phyloP scores from a whole-genome alignment of 2,113 vertebrate genomes.

The Prunella himalayana region DNA sequence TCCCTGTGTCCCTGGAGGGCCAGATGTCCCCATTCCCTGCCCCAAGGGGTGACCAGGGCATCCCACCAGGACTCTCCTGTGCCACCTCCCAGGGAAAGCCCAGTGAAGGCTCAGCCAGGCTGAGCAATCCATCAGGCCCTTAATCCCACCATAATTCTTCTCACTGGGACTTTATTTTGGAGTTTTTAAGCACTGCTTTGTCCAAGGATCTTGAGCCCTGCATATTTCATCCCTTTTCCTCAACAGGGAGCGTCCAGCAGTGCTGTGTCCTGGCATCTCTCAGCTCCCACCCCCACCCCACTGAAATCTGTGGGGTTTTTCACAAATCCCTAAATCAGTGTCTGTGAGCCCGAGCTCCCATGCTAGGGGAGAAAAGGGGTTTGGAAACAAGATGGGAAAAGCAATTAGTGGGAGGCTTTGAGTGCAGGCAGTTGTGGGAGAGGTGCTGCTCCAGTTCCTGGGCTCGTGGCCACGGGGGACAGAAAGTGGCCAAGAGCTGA shows the following conservation, averaged over 20 bases:
- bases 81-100: background rate
- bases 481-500: background rate
- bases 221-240: background rate
- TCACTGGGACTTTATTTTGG: background rate
- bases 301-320: background rate
- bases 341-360: background rate
- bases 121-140: background rate
- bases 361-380: background rate
- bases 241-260: fast-evolving
- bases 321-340: background rate
- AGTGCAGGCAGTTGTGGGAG: background rate
- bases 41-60: background rate
- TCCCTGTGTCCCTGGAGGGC: background rate
- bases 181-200: background rate
- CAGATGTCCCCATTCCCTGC: background rate
- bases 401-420: background rate
- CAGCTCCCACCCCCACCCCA: background rate
- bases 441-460: background rate
- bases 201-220: background rate
- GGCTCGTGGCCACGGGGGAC: fast-evolving
- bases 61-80: background rate
- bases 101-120: background rate
- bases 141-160: background rate
- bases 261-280: background rate
- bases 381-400: background rate